A percentile compares a stretch with the other conserved stretches of the same genome.
phyloP scores from a whole-genome alignment of 2,797 vertebrate species.

The Tamandua tetradactyla region DNA sequence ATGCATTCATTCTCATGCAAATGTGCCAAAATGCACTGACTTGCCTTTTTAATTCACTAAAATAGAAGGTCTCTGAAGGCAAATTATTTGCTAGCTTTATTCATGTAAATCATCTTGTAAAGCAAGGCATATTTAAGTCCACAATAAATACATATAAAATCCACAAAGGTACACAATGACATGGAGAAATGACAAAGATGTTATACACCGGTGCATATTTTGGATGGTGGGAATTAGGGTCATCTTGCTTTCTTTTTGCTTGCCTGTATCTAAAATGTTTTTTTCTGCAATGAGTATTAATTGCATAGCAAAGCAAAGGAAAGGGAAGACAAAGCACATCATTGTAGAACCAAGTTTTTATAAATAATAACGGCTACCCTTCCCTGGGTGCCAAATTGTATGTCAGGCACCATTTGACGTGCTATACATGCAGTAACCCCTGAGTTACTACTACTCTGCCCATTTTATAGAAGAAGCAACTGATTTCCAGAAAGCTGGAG shows the following conservation, averaged over 20 bases:
- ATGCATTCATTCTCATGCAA: background rate
- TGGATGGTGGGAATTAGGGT: background rate
- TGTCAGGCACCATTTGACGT: background rate
- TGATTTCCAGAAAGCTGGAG: background rate
- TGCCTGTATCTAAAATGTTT: background rate
- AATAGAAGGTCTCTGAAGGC: background rate
- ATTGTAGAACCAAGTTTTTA: background rate
- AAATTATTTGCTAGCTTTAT: background rate
- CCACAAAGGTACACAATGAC: background rate
- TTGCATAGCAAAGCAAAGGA: background rate
- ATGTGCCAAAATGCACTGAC: rapidly evolving
- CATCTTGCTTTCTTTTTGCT: background rate
- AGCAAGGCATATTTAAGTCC: too few species aligned
- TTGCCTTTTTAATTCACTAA: background rate
- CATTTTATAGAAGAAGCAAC: background rate
- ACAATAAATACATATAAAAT: background rate
- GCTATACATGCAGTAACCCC: rapidly evolving
- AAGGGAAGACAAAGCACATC: background rate
- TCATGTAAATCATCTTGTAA: background rate
- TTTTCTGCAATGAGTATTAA: background rate
- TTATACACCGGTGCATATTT: background rate
- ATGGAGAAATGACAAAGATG: background rate
- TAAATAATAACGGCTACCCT: background rate
- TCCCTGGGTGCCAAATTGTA: too few species aligned
- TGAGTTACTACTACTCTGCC: background rate